Percentiles rank a stretch among this genome's conserved stretches.
These are phyloP conservation scores for Dendronephthya gigantea DNA, from an alignment of 64 coral and sea anemone species.

Conservation along the genomic window DNA sequence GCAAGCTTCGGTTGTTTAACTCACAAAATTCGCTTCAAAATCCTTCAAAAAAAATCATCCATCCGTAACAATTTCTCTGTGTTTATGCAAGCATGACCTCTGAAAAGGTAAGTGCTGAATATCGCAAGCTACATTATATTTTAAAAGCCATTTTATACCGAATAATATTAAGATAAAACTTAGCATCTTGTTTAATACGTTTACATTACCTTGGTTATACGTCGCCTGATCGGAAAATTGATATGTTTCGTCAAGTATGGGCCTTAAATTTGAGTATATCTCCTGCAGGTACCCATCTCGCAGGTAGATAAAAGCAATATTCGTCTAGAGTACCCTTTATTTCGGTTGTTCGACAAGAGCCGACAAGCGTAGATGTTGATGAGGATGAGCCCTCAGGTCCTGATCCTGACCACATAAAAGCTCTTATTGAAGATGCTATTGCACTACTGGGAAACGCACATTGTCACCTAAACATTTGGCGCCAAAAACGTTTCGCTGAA, in stretches of 20 bases:
- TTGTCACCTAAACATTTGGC: no score
- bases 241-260: background rate
- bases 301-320: background rate
- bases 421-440: slow-evolving; percentile 11
- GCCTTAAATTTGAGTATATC: background rate
- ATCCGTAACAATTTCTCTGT: background rate
- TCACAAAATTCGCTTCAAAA: background rate
- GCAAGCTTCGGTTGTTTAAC: background rate
- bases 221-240: no score
- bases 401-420: slow-evolving; percentile 9
- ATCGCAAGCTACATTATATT: no score
- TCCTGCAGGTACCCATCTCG: background rate
- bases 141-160: no score
- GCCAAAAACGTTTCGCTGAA: background rate
- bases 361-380: background rate
- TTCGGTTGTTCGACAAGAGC: background rate
- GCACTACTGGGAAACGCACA: background rate
- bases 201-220: no score
- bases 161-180: background rate
- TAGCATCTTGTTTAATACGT: background rate
- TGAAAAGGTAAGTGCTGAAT: background rate
- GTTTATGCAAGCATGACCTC: background rate
- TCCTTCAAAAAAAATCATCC: background rate
- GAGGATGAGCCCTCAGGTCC: background rate
- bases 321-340: slow-evolving; percentile 3